Conservation (phyloP, 2,888 invertebrate species). For the Thecophora atra region DNA sequence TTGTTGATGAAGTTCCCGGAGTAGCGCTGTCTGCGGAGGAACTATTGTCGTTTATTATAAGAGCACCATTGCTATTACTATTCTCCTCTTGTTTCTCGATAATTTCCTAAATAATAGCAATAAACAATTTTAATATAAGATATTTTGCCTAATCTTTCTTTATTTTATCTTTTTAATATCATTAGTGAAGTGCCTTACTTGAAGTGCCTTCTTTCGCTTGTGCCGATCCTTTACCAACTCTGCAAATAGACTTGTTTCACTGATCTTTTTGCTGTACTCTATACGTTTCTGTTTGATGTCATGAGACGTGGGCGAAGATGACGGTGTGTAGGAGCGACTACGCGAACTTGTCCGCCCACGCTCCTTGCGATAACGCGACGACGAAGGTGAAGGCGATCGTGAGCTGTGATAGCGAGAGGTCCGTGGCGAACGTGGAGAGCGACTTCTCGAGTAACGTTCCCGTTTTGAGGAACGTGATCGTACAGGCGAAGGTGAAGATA, state of each 20-base stretch:
- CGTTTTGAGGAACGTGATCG: conserved; percentile 66
- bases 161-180: too few species aligned
- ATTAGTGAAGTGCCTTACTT: too few species aligned
- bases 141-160: neutral
- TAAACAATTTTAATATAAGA: neutral
- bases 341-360: conserved; percentile 49
- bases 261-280: conserved; percentile 81
- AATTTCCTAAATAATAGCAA: conserved; percentile 67
- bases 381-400: conserved; percentile 61
- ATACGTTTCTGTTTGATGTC: conserved; percentile 68
- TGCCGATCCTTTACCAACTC: conserved; percentile 88
- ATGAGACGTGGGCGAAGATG: conserved; percentile 63
- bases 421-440: conserved; percentile 56
- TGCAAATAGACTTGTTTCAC: conserved; percentile 88
- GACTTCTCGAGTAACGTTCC: conserved; percentile 59
- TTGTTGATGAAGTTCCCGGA: conserved; percentile 43
- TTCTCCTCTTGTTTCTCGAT: conserved; percentile 74
- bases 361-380: conserved; percentile 48
- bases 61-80: conserved; percentile 63
- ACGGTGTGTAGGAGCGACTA: conserved; percentile 60
- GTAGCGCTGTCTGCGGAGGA: conserved; percentile 59
- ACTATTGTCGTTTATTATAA: conserved; percentile 62
- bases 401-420: conserved; percentile 60
- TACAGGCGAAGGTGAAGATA: conserved; percentile 63
- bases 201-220: conserved; percentile 79